A percentile compares a stretch with the other conserved stretches of the same genome.
phyloP scores from a whole-genome alignment of 2,797 vertebrate genomes.

The Zalophus californianus region DNA sequence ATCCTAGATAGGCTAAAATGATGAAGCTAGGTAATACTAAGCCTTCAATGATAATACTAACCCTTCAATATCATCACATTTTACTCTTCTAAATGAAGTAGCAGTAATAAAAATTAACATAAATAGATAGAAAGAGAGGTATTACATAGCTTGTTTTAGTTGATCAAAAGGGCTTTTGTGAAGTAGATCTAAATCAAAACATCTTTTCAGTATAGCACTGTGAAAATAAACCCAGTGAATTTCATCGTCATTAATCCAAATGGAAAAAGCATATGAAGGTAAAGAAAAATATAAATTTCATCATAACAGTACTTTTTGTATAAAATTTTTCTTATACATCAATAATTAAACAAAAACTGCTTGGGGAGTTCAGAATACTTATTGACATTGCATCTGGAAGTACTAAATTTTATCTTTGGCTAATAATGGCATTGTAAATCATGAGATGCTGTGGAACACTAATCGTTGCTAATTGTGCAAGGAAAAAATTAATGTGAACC shows the following conservation, averaged over 20 bases:
- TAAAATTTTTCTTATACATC: not conserved
- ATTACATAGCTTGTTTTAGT: not conserved
- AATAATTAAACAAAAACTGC: slow-evolving; percentile 18
- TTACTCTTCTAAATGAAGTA: not conserved
- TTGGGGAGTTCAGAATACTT: slow-evolving; percentile 52
- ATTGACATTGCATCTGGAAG: slow-evolving; percentile 50
- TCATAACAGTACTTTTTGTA: not conserved
- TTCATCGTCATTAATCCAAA: not conserved
- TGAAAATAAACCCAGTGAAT: not conserved
- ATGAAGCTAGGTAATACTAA: not conserved
- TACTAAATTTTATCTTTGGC: slow-evolving; percentile 50
- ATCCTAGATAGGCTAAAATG: not conserved
- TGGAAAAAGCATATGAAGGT: not conserved
- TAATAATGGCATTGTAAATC: slow-evolving; percentile 52
- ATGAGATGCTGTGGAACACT: slow-evolving; percentile 28
- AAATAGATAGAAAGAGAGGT: not conserved
- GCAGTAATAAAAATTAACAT: not conserved
- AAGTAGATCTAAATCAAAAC: not conserved
- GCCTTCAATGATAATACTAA: not conserved
- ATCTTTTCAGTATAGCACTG: not conserved
- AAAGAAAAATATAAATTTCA: not conserved
- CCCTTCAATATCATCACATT: not conserved
- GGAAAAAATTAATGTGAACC: slow-evolving; percentile 71
- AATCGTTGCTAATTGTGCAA: slow-evolving; percentile 61
- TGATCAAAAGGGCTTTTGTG: not conserved